A percentile compares a stretch with the other conserved stretches of the same genome.
phyloP scores from a whole-genome alignment of 2,888 invertebrate species.

The Eupithecia dodoneata region DNA sequence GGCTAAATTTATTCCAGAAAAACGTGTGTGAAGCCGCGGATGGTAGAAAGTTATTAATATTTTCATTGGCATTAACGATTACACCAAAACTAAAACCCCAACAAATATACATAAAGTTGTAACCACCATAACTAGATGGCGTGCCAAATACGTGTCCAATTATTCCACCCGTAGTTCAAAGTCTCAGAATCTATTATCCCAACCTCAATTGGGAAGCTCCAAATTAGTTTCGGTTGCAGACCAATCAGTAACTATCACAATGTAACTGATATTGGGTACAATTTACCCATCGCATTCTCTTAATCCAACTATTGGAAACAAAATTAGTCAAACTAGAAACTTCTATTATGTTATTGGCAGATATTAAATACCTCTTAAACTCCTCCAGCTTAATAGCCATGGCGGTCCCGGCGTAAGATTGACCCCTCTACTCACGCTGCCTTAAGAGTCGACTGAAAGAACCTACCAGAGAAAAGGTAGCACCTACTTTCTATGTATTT shows the following conservation, averaged over 20 bases:
- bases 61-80: not conserved
- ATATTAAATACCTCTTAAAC: not conserved
- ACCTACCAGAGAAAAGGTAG: too few relatives aligned
- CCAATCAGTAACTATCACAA: slow-evolving; percentile 7
- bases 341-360: not conserved
- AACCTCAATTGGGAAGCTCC: slow-evolving; percentile 16
- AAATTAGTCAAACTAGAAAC: not conserved
- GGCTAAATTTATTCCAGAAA: too few relatives aligned
- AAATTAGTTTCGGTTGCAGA: slow-evolving; percentile 5
- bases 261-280: slow-evolving; percentile 5
- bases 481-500: too few relatives aligned
- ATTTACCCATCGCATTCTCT: not conserved
- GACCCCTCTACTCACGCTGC: too few relatives aligned
- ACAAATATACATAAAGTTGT: not conserved
- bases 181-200: slow-evolving; percentile 23
- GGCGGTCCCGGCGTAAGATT: too few relatives aligned
- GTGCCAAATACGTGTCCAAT: slow-evolving; percentile 8
- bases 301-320: not conserved
- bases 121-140: not conserved
- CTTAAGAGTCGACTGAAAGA: too few relatives aligned
- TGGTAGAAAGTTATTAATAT: not conserved
- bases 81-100: not conserved
- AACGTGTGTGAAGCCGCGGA: too few relatives aligned
- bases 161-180: slow-evolving; percentile 15
- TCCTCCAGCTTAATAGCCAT: not conserved